Evolutionary conservation across 2,888 invertebrate genomes (phyloP).

Genomic region (Diarsia rubi): DNA sequence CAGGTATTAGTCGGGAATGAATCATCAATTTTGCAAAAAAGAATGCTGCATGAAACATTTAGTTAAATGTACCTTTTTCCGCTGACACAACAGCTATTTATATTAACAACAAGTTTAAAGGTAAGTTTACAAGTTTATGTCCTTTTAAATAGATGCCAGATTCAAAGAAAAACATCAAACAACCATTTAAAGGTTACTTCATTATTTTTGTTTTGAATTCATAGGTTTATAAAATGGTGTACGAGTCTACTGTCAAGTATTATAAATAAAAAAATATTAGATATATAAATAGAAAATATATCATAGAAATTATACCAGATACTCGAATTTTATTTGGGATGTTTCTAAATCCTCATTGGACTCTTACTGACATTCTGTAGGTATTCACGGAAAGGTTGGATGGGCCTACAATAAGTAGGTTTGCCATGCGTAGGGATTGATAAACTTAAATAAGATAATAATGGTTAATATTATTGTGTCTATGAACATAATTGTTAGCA

Average conservation of each 20-base stretch:
- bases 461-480: not conserved
- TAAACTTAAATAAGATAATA: not conserved
- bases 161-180: not conserved
- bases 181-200: not conserved
- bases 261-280: not conserved
- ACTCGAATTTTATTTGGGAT: not conserved
- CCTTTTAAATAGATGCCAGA: not conserved
- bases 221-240: too few species aligned
- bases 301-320: too few species aligned
- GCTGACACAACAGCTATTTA: not conserved
- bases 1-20: not conserved
- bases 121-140: not conserved
- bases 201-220: not conserved
- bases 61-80: not conserved
- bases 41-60: too few species aligned
- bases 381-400: not conserved
- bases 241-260: accelerated
- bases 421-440: not conserved
- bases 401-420: not conserved
- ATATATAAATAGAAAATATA: too few species aligned
- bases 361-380: not conserved
- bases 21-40: not conserved
- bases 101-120: not conserved
- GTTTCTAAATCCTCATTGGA: not conserved
- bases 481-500: not conserved